Conservation (phyloP, 2,113 vertebrate genomes). For the Boulengeromyrus knoepffleri region DNA sequence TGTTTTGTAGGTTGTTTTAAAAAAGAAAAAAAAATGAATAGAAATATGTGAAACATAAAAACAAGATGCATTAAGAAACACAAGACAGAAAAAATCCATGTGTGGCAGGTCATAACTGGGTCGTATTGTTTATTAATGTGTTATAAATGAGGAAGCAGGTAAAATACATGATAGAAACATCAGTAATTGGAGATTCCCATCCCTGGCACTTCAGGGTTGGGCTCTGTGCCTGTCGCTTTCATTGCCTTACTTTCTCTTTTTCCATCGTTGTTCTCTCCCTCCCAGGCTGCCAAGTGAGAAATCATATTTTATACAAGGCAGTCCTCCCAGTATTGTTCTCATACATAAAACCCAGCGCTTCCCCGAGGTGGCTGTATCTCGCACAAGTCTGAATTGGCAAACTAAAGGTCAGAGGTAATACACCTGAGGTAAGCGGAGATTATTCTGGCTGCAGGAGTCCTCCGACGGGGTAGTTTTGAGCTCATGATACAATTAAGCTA, state of each 20-base stretch:
- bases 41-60: not conserved
- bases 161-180: not conserved
- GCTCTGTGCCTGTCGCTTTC: not conserved
- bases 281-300: not conserved
- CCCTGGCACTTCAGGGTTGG: not conserved
- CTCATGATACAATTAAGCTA: not conserved
- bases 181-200: not conserved
- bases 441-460: not conserved
- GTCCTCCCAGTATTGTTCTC: not conserved
- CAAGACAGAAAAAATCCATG: not conserved
- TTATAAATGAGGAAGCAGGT: not conserved
- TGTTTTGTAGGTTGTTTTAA: not conserved
- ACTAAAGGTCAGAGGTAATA: not conserved
- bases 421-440: not conserved
- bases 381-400: not conserved
- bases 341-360: not conserved
- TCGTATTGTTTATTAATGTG: not conserved
- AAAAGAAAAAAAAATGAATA: not conserved
- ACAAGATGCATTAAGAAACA: not conserved
- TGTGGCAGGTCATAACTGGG: not conserved
- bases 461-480: not conserved
- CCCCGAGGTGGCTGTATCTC: not conserved
- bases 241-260: not conserved
- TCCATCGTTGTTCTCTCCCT: not conserved
- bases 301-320: not conserved